Evolutionary conservation across 2,113 vertebrate species (phyloP), one percentile per base, ranked within the genome.

Genomic region (Gorsachius goisagi): DNA sequence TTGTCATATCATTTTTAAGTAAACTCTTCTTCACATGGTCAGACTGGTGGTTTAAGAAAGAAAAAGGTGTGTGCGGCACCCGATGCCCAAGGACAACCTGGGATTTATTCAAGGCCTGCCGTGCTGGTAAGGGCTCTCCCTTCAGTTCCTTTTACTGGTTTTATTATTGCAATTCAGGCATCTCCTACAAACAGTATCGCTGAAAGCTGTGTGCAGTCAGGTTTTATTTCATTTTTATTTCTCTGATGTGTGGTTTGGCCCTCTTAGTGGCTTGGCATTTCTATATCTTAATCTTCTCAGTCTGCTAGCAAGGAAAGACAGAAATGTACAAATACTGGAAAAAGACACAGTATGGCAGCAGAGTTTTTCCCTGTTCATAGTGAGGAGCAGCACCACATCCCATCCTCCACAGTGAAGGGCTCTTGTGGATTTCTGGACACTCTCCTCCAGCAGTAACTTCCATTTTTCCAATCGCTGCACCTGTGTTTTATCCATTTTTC

Each of bases 221-320:
- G 71, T 82, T 87, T 81, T 77, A 85, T 78, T 94, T 89, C 17
- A 27, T 44, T 89, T 90, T 94, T 77, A 47, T 84, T 92, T 73
- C 85, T 95, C 91, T 95, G 90, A 84, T 91, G 41, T 88, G 90
- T 90, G 22, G 18, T 62, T 39, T 64, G 69, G 89, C n/a, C 64
- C 53, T 95, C 83, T 82, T 85, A 76, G 84, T 2, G 2, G 35
- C 75, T 91, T 96, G 93, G 69, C 30, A 60, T 96, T 97, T 97
- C 76, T 91, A 66, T 89, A 79, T 96, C 94, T 88, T 94, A 80
- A 91, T 93, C 66, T 33, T 75, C 56, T 33, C 41, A 47, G 68
- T 78, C 94, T 93, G 62, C 89, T 89, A 72, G 28, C 20, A 52
- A 76, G 50, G n/a, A 88, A 69, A 45, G 32, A 62, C 37, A 80